Conservation (phyloP, 2,888 invertebrate genomes). For the Leptopterna dolabrata region DNA sequence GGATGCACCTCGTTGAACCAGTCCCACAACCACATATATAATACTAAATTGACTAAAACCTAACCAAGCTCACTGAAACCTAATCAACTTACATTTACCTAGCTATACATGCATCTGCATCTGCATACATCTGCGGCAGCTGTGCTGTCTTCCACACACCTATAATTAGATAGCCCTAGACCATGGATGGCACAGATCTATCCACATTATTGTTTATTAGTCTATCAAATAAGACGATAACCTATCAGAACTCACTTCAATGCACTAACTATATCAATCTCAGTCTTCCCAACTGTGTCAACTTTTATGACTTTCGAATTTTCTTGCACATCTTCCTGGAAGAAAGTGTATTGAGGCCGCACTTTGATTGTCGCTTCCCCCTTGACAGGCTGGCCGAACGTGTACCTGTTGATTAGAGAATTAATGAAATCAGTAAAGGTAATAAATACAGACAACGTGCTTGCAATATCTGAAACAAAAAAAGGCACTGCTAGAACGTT, state of each 20-base stretch:
- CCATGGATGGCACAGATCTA: no score
- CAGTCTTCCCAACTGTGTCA: slow-evolving; percentile 80
- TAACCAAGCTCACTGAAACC: no score
- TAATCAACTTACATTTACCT: no score
- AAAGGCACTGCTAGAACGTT: no score
- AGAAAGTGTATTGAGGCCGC: slow-evolving; percentile 80
- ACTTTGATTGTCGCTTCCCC: slow-evolving; percentile 88
- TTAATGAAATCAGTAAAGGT: no score
- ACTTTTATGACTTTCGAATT: slow-evolving; percentile 71
- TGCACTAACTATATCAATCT: slow-evolving; percentile 81
- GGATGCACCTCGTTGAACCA: not conserved
- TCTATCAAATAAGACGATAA: no score
- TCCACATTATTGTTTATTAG: no score
- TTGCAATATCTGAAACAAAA: no score
- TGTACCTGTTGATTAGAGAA: slow-evolving; percentile 73
- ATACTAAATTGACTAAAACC: not conserved
- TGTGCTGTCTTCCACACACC: no score
- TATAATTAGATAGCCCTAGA: no score
- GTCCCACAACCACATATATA: not conserved
- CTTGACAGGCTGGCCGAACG: slow-evolving; percentile 86
- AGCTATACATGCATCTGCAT: no score
- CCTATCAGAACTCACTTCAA: slow-evolving; percentile 67
- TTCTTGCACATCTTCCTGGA: slow-evolving; percentile 63
- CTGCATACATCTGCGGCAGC: no score
- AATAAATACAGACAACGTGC: not conserved